These are phyloP conservation scores for Zygaena filipendulae DNA, from an alignment of 2,888 invertebrate species.

Conservation along the genomic window DNA sequence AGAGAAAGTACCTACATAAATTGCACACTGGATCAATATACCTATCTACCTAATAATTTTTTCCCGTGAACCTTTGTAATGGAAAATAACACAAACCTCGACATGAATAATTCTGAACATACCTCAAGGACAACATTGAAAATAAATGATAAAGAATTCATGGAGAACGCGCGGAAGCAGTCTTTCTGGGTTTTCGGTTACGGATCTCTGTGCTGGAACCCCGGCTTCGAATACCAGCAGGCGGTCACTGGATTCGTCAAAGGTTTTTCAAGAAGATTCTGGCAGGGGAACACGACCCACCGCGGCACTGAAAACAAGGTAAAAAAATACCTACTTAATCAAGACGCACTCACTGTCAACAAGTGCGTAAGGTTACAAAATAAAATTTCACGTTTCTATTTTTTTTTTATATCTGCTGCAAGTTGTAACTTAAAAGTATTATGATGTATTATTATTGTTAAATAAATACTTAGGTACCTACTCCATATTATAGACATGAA, in stretches of 20 bases:
- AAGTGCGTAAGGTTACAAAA: no score
- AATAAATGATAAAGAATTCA: slow-evolving; percentile 23
- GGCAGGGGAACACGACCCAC: slow-evolving; percentile 91
- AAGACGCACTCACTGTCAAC: no score
- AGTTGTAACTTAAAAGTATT: no score
- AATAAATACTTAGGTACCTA: no score
- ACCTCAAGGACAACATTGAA: slow-evolving; percentile 9
- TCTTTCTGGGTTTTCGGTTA: slow-evolving; percentile 94
- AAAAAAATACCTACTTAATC: slow-evolving; percentile 19
- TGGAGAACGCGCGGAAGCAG: slow-evolving; percentile 42
- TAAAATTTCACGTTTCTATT: no score
- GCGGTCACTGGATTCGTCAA: slow-evolving; percentile 84
- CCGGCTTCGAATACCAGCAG: slow-evolving; percentile 87
- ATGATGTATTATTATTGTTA: no score
- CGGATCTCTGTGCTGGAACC: slow-evolving; percentile 95
- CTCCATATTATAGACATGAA: no score
- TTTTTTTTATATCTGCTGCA: no score
- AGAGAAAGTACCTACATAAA: no score
- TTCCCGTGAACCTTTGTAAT: no score
- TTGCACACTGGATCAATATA: no score
- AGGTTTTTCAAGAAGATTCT: slow-evolving; percentile 87
- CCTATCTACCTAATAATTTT: no score
- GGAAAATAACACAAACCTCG: slow-evolving; percentile 14
- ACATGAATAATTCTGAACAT: slow-evolving; percentile 7
- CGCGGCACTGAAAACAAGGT: slow-evolving; percentile 81